Evolutionary conservation across 2,888 invertebrate species (phyloP), one percentile per base, ranked within the genome.

Genomic region (Cantharis lateralis): DNA sequence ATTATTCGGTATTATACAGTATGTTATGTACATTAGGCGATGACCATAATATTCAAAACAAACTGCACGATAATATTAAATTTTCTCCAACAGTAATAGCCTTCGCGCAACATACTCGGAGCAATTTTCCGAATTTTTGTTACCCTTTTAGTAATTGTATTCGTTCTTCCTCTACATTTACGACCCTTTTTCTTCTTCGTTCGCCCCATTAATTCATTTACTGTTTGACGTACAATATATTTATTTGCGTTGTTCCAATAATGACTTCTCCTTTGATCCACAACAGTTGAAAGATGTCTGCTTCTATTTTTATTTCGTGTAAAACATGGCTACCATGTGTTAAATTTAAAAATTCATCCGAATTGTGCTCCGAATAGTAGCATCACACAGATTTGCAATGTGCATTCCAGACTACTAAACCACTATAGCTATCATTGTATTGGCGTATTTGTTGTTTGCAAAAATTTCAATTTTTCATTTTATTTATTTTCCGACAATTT

Each of bases 1-100:
- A 61, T 76, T 76, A 63, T 70, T 66, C 16, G 64, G 76, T 69
- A 72, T 69, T 71, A 32, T 32, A 71, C 68, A 75, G 71, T 75
- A 71, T 71, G 71, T 68, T 71, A 20, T 18, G 32, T 68, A 75
- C 63, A 71, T 71, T 75, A 68, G 48, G 18, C 69, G 32, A 68
- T 68, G 62, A 32, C 68, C 68, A 32, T 48, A 48, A 48, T 48
- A 48, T 48, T 48, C 48, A 48, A n/a, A 48, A 48, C n/a, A 48
- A 48, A 48, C 48, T n/a, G 7, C 0, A 9, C 48, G 2, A 9
- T 48, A 48, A 9, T 48, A 48, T 48, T 48, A 48, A 13, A 48
- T 48, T 48, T n/a, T 48, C 48, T n/a, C 0, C 9, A 2, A 2
- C 48, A 48, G n/a, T n/a, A 48, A 48, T 48, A 0, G 0, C 48